Evolutionary conservation across 2,888 invertebrate species (phyloP), one percentile per base, ranked within the genome.

Genomic region (Amphipoea lucens): DNA sequence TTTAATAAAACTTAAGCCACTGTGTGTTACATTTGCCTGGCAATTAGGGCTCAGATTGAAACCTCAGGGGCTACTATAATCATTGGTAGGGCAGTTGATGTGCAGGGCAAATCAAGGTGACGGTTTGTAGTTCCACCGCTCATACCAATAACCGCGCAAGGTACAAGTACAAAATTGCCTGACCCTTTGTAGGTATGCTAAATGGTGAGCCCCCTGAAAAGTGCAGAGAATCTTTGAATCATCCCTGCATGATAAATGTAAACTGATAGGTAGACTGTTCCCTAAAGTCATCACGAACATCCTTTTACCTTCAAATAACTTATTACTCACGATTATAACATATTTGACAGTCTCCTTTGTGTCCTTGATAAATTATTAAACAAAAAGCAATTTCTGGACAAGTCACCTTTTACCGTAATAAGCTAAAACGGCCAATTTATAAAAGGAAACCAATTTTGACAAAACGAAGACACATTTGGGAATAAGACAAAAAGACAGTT

Each of bases 361-460:
- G n/a, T 36, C 14, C 14, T 11, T 57, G 57, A 69, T 48, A 69
- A 12, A 70, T 48, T 0, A 51, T 17, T 1, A n/a, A 74, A 63
- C 17, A 63, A 54, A 76, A 20, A 60, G 0, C 6, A 20, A 45
- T 65, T 57, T 74, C 57, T 29, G 2, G 11, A 36, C 45, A 23
- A 14, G 17, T 71, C 42, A 82, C 57, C 42, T 72, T 65, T 4
- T 17, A 69, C 14, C 23, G 23, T 20, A 48, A n/a, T 54, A 29
- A 67, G 0, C 9, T 45, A 17, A 66, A 40, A 14, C 2, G 5
- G 45, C n/a, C 60, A 76, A 74, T 85, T 86, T 86, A 78, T 29
- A 76, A 78, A 74, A 78, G 62, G 36, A 86, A 23, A 74, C 42
- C 67, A 54, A 77, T 69, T 74, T 81, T n/a, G 20, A 60, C 23